Percentiles rank a stretch among this genome's conserved stretches.
phyloP scores from a whole-genome alignment of 2,797 vertebrate genomes.

The Gymnopithys bicolor region DNA sequence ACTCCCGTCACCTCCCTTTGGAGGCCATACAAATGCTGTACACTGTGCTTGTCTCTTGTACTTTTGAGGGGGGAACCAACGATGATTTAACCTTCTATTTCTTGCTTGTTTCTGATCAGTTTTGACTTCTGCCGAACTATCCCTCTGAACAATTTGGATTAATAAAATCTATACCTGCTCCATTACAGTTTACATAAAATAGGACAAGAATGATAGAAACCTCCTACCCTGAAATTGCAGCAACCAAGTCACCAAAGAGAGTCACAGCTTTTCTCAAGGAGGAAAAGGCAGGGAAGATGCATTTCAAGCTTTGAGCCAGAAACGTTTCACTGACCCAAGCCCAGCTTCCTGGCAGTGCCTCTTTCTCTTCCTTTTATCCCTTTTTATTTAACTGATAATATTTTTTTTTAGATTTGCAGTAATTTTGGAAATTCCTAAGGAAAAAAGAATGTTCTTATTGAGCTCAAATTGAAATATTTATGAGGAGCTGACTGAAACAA shows the following conservation, averaged over 20 bases:
- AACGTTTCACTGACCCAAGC: neutral
- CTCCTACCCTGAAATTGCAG: neutral
- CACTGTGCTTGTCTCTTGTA: neutral
- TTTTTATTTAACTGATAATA: neutral
- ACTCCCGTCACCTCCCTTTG: neutral
- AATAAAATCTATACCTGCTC: neutral
- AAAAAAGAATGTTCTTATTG: neutral
- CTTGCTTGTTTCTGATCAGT: neutral
- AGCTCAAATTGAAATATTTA: neutral
- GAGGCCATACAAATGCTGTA: neutral
- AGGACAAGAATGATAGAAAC: neutral
- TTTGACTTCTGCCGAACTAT: neutral
- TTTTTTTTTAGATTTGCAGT: neutral
- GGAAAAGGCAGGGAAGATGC: neutral
- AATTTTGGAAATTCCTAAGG: neutral
- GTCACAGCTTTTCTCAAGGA: neutral
- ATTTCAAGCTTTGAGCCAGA: neutral
- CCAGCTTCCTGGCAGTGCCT: neutral
- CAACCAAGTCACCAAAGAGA: neutral
- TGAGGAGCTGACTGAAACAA: neutral
- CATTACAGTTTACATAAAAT: neutral
- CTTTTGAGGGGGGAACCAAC: rapidly evolving
- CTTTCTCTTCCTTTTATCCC: neutral
- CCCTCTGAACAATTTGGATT: neutral
- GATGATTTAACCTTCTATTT: neutral